Conservation (phyloP, 2,888 invertebrate genomes). For the Diachrysia chrysitis region DNA sequence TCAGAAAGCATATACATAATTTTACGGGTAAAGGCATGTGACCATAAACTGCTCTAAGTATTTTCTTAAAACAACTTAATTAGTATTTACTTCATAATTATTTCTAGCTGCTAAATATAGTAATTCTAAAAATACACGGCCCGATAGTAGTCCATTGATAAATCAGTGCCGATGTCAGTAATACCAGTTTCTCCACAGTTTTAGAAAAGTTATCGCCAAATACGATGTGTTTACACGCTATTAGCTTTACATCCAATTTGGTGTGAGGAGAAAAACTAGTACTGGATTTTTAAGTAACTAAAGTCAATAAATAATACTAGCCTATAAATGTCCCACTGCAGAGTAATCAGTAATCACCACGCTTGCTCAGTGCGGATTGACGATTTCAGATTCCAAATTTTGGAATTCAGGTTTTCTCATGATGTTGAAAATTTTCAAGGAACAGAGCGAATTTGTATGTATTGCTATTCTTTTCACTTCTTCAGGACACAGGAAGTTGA, state of each 20-base stretch:
- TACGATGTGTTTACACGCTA: slow-evolving; percentile 39
- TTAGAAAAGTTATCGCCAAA: slow-evolving; percentile 41
- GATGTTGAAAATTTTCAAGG: no score
- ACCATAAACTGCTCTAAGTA: not conserved
- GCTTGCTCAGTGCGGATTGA: no score
- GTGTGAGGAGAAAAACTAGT: not conserved
- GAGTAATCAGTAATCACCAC: no score
- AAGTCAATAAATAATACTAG: no score
- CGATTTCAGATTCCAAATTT: no score
- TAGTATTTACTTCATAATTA: slow-evolving; percentile 8
- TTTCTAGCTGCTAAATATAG: not conserved
- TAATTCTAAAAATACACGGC: slow-evolving; percentile 41
- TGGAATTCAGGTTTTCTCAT: no score
- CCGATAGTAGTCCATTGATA: slow-evolving; percentile 21
- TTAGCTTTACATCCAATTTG: slow-evolving; percentile 13
- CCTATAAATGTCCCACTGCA: no score
- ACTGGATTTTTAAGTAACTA: no score
- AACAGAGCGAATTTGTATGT: no score
- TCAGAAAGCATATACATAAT: not conserved
- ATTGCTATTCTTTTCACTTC: no score
- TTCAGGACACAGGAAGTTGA: no score
- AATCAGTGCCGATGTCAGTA: slow-evolving; percentile 39
- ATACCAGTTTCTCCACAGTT: slow-evolving; percentile 37
- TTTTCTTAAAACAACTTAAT: slow-evolving; percentile 3
- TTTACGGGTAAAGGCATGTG: not conserved